These are phyloP conservation scores for Apantesis nais DNA, from an alignment of 2,888 invertebrate genomes.

Conservation along the genomic window DNA sequence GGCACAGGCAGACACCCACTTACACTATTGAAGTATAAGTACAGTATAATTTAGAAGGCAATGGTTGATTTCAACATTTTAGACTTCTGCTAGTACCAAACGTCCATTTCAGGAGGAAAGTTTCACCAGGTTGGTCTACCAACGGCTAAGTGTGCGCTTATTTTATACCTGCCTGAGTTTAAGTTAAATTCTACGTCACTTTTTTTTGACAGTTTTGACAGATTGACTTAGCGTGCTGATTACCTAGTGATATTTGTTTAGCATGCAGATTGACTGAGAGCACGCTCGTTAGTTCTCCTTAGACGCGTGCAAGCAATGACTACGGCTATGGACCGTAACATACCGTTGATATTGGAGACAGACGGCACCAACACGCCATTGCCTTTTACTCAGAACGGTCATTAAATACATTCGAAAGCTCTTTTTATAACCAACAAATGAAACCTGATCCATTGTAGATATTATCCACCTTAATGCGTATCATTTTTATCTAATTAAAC, in stretches of 20 bases:
- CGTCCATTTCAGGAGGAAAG: neutral
- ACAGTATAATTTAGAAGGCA: neutral
- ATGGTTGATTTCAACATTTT: too few species aligned
- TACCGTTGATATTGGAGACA: slow-evolving; percentile 7
- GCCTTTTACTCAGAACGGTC: neutral
- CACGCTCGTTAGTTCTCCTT: too few species aligned
- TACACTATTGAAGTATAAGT: neutral
- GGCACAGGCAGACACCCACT: slow-evolving; percentile 14
- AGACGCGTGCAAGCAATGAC: neutral
- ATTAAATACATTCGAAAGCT: slow-evolving; percentile 11
- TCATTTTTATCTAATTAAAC: slow-evolving; percentile 17
- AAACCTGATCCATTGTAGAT: slow-evolving; percentile 12
- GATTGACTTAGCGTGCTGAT: neutral
- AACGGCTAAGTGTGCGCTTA: neutral
- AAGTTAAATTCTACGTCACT: too few species aligned
- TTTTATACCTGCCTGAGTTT: neutral
- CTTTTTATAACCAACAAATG: slow-evolving; percentile 12
- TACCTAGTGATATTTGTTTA: too few species aligned
- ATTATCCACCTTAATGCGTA: slow-evolving; percentile 10
- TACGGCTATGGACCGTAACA: neutral
- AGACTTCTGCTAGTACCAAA: too few species aligned
- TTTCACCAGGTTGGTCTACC: neutral
- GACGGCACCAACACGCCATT: neutral
- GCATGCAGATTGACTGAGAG: neutral
- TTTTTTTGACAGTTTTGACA: neutral